Base-by-base conservation (phyloP, 1,140 invertebrate genomes). In the Drosophila aff. region DNA sequence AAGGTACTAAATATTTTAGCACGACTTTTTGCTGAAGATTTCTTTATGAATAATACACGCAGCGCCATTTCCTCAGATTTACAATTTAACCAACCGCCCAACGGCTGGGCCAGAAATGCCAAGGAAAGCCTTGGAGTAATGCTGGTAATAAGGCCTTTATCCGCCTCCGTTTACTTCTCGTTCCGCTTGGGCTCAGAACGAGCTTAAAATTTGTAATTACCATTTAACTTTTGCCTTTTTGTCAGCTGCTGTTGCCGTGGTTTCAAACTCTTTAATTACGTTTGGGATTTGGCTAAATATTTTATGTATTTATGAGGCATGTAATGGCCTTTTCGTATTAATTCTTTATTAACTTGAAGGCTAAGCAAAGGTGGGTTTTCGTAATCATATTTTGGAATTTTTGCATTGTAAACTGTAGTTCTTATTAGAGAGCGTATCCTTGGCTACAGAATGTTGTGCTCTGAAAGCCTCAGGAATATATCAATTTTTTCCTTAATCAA, bases 181-280 rank as follows among this genome's bases (percentile, higher is more conserved):
- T 55, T 67, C 41, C 33, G 59, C 52, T 62, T 59, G 63, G 50
- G 46, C 58, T 41, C 49, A 23, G 67, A 66, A 67, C 62, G 26
- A 68, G 65, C 73, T 77, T 81, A 44, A 76, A 59, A 81, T 85
- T 85, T 73, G 40, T 77, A 84, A 84, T 84, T 81, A 64, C 26
- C 47, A 49, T 68, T 84, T 66, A 72, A 80, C 57, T 60, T 68
- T 71, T 69, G 62, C 36, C 67, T 71, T 62, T 75, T 65, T 50
- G 72, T 75, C 47, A 46, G 57, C 49, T 64, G 49, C 36, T 68
- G 41, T 44, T 60, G 53, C 57, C 52, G 59, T 44, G 58, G 44
- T 18, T 59, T 46, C 23, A 11, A 68, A 49, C 63, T 81, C 69
- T 81, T 82, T 82, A 73, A 78, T 82, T 82, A 74, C 68, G 49